Percentiles rank a stretch among this genome's conserved stretches.
phyloP scores from a whole-genome alignment of 2,113 vertebrate genomes.

The Strigops habroptila region DNA sequence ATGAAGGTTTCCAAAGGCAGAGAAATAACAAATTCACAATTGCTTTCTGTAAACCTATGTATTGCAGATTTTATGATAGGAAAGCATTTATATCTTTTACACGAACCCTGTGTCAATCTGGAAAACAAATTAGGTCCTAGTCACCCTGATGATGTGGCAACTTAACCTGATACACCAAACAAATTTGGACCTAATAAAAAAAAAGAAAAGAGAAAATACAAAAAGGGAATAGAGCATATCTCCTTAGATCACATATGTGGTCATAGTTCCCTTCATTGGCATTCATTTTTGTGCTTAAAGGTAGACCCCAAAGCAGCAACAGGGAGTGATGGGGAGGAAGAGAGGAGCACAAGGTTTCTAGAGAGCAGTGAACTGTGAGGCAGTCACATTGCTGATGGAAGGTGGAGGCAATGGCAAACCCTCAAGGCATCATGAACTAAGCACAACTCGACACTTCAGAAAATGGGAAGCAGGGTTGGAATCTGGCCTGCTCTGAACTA shows the following conservation, averaged over 20 bases:
- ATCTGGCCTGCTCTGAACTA: background rate
- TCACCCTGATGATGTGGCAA: background rate
- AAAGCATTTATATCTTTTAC: background rate
- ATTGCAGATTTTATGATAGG: background rate
- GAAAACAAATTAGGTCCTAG: background rate
- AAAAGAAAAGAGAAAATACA: fast-evolving
- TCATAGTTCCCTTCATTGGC: background rate
- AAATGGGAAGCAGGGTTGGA: background rate
- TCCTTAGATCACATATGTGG: background rate
- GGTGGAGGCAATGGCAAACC: background rate
- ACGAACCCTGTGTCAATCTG: background rate
- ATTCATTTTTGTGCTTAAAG: background rate
- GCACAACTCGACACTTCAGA: background rate
- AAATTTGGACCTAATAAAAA: background rate
- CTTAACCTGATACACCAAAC: background rate
- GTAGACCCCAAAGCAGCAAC: background rate
- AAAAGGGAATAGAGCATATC: background rate
- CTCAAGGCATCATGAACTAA: background rate
- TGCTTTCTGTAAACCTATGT: background rate
- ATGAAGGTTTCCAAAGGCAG: background rate
- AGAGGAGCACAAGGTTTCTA: background rate
- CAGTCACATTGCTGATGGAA: background rate
- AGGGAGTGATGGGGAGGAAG: background rate
- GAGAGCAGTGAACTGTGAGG: background rate
- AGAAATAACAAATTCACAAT: background rate